Evolutionary conservation across 2,888 invertebrate species (phyloP), one percentile per base, ranked within the genome.

Genomic region (Hirtodrosophila duncani): DNA sequence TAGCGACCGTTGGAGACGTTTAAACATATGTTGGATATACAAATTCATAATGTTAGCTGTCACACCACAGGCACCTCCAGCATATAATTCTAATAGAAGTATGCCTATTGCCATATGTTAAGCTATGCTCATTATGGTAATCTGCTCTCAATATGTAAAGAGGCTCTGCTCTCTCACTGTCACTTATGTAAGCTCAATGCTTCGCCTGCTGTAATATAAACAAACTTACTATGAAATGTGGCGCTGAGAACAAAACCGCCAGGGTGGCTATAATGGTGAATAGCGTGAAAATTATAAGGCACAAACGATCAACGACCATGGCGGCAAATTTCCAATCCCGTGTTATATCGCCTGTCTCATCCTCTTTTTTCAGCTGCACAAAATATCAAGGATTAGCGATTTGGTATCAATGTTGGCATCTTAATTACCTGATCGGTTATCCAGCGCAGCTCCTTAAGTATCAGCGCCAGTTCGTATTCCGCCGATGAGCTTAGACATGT

Each of bases 311-410:
- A 89, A 98, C 96, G 89, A 98, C 98, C 96, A 98, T 97, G 88
- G 98, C 98, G 87, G 98, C 98, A 89, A 98, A 98, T 90, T 97
- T 97, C 98, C 98, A 98, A 92, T 98, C 97, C 89, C 95, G 94
- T 88, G 96, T 94, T 86, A 97, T 91, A 88, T 95, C 96, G 87
- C 93, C 92, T 83, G 94, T 93, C 88, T 96, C 94, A 88, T 98
- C 98, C 87, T 97, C 96, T 87, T 94, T 94, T 88, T 95, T 93
- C 83, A 94, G 91, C 89, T 94, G 93, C 17, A 87, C 10, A 11
- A 11, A 3, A 5, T 4, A 11, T 11, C 10, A 29, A n/a, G n/a
- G n/a, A n/a, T n/a, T n/a, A n/a, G n/a, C n/a, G n/a, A n/a, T n/a
- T n/a, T n/a, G n/a, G n/a, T 26, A 7, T 6, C 5, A 23, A 23